phyloP scores from a whole-genome alignment of 2,113 vertebrate species.

The Illadopsis cleaveri region DNA sequence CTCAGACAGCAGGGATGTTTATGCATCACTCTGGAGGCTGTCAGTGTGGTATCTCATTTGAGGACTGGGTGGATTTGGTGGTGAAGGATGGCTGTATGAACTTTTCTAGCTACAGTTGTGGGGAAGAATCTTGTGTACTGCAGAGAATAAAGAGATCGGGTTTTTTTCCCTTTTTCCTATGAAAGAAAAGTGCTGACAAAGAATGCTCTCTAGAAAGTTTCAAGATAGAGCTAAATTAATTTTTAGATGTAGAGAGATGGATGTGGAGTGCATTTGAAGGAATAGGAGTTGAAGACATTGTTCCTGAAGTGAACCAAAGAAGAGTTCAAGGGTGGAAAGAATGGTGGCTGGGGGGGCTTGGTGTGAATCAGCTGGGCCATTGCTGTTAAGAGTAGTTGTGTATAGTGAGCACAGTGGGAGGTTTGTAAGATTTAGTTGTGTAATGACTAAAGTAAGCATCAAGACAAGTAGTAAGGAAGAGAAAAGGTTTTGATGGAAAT shows the following conservation, averaged over 20 bases:
- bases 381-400: not conserved
- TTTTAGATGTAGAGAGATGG: not conserved
- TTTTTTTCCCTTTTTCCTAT: not conserved
- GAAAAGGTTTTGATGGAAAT: not conserved
- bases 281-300: not conserved
- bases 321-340: not conserved
- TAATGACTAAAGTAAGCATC: not conserved
- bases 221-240: not conserved
- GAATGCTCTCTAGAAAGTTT: not conserved
- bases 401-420: fast-evolving
- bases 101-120: not conserved
- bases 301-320: not conserved
- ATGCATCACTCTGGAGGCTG: not conserved
- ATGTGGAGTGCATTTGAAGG: not conserved
- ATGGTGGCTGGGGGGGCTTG: not conserved
- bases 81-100: not conserved
- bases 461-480: not conserved
- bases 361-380: not conserved
- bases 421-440: not conserved
- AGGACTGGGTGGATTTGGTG: not conserved
- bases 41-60: not conserved
- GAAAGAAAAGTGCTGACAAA: not conserved
- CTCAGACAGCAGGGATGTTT: not conserved
- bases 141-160: not conserved
- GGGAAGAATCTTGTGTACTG: not conserved